Conservation (phyloP, 1,140 invertebrate species). For the Bombus consobrinus region DNA sequence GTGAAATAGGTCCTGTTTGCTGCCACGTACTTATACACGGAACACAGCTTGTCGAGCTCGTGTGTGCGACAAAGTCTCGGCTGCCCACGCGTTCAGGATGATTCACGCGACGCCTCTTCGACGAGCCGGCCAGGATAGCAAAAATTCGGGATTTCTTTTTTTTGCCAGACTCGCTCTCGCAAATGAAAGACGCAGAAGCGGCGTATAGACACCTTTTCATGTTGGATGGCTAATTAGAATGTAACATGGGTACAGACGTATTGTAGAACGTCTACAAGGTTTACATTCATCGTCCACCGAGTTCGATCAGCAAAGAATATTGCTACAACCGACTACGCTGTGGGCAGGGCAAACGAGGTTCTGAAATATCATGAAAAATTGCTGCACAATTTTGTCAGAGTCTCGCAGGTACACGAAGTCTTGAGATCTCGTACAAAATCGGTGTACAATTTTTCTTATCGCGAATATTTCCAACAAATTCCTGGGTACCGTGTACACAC, state of each 20-base stretch:
- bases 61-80: slow-evolving; percentile 22
- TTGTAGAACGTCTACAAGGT: background rate
- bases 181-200: slow-evolving; percentile 9
- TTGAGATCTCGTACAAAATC: background rate
- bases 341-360: background rate
- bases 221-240: slow-evolving; percentile 7
- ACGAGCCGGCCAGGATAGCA: slow-evolving; percentile 41
- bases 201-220: background rate
- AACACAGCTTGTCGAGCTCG: slow-evolving; percentile 10
- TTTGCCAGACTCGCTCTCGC: background rate
- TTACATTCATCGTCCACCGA: background rate
- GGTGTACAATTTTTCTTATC: background rate
- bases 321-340: background rate
- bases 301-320: background rate
- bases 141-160: slow-evolving; percentile 37
- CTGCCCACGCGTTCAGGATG: slow-evolving; percentile 61
- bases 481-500: background rate
- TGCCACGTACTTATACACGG: slow-evolving; percentile 24
- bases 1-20: slow-evolving; percentile 66
- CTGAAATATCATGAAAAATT: background rate
- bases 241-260: background rate
- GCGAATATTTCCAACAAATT: background rate
- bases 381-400: background rate
- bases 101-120: slow-evolving; percentile 67
- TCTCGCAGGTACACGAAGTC: background rate